phyloP scores from a whole-genome alignment of 2,888 invertebrate genomes.

The Lasius platythorax region DNA sequence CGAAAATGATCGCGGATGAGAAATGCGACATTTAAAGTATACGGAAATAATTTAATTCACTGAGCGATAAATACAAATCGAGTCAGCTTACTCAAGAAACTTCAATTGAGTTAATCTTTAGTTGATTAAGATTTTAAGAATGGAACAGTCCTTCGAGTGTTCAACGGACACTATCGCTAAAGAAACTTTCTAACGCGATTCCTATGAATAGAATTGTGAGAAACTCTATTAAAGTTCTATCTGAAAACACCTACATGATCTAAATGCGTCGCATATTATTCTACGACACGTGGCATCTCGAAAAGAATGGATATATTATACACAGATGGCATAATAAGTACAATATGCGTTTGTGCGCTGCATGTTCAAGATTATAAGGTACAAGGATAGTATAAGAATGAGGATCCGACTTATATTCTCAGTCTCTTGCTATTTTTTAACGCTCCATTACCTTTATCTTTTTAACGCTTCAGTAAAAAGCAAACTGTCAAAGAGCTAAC shows the following conservation, averaged over 20 bases:
- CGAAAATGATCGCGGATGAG: neutral
- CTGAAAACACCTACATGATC: neutral
- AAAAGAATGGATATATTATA: neutral
- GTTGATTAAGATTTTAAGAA: neutral
- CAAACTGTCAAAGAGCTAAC: neutral
- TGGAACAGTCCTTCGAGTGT: neutral
- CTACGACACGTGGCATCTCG: constrained; percentile 9
- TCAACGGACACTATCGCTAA: no score
- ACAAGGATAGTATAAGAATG: neutral
- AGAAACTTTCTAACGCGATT: neutral
- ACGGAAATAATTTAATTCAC: neutral
- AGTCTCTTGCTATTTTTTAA: neutral
- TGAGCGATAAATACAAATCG: neutral
- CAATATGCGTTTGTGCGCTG: neutral
- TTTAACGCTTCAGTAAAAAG: neutral
- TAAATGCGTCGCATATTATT: neutral
- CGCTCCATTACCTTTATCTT: neutral
- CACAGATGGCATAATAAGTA: constrained; percentile 10
- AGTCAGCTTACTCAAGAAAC: neutral
- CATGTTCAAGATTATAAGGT: neutral
- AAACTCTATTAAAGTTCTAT: neutral
- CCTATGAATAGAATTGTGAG: neutral
- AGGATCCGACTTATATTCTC: neutral
- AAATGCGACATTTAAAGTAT: neutral
- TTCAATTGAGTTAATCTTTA: neutral